Base-by-base conservation (phyloP, 2,113 vertebrate genomes). In the Sorex araneus region DNA sequence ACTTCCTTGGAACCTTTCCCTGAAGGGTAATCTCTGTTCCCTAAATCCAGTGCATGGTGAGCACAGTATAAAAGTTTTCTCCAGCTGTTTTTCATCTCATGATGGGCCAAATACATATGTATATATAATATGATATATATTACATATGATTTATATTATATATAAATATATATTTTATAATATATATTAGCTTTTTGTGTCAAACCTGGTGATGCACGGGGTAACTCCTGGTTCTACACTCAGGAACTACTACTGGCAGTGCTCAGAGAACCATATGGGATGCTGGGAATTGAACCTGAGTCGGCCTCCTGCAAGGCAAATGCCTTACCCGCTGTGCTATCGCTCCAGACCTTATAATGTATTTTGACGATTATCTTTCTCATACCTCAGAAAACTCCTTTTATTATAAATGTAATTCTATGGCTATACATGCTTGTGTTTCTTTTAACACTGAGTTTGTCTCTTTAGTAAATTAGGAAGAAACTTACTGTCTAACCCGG, bases 1-100 rank as follows among this genome's bases (percentile, higher is more conserved):
- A 23, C 9, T 77, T 66, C 6, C 23, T 25, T 82, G 10, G 27
- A 86, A 34, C 0, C 3, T 76, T 90, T 80, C 25, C 69, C 67
- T 47, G 25, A 7, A 88, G n/a, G 77, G 43, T 40, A 82, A 50
- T 64, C 18, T 92, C 78, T 74, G 47, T 0, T 57, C 2, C 32
- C 45, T 93, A 64, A 91, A 67, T 77, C 78, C 69, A 92, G 50
- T 86, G 67, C n/a, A 66, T 40, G 8, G 67, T 70, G 87, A 50
- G 13, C 13, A 40, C 66, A 60, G 23, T 84, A 45, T 77, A 25
- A 2, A 57, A 84, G 45, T 50, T 78, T 30, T 89, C 30, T 84
- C 32, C 25, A 70, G 69, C 45, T 84, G 54, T 19, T 84, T 73
- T 84, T 45, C 21, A 88, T 18, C 36, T 79, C 21, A 40, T 64